These are phyloP conservation scores for Boloria euphrosyne DNA, from an alignment of 2,888 invertebrate species.

Conservation along the genomic window DNA sequence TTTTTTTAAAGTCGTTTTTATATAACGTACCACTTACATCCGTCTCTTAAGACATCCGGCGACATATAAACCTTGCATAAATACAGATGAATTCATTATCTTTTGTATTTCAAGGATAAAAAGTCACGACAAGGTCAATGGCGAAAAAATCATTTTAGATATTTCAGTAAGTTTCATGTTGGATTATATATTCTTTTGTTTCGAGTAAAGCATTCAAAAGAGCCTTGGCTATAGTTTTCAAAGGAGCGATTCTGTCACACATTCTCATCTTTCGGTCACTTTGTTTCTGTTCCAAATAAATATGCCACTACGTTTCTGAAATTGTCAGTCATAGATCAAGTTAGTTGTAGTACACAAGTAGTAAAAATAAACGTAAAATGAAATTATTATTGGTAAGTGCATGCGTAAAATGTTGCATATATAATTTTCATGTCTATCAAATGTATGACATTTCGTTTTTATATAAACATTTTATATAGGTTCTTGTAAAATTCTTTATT, in stretches of 20 bases:
- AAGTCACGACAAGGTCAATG: conserved; percentile 26
- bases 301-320: conserved; percentile 48
- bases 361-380: conserved; percentile 25
- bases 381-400: conserved; percentile 38
- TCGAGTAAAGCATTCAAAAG: conserved; percentile 56
- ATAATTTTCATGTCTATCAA: not conserved
- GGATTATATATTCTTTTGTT: conserved; percentile 77
- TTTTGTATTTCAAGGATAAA: conserved; percentile 34
- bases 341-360: conserved; percentile 30
- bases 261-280: conserved; percentile 53
- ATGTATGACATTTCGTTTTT: not conserved
- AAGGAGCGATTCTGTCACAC: conserved; percentile 58
- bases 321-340: conserved; percentile 30
- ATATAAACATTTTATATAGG: not conserved
- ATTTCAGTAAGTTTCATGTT: conserved; percentile 25
- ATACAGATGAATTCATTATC: conserved; percentile 25
- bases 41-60: conserved; percentile 19
- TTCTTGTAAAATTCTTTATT: not conserved
- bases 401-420: not conserved
- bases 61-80: conserved; percentile 14
- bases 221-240: conserved; percentile 65
- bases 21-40: not conserved
- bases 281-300: conserved; percentile 63
- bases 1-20: not conserved
- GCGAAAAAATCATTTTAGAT: conserved; percentile 34